phyloP scores from a whole-genome alignment of 2,797 vertebrate species.

The Gouania willdenowi region DNA sequence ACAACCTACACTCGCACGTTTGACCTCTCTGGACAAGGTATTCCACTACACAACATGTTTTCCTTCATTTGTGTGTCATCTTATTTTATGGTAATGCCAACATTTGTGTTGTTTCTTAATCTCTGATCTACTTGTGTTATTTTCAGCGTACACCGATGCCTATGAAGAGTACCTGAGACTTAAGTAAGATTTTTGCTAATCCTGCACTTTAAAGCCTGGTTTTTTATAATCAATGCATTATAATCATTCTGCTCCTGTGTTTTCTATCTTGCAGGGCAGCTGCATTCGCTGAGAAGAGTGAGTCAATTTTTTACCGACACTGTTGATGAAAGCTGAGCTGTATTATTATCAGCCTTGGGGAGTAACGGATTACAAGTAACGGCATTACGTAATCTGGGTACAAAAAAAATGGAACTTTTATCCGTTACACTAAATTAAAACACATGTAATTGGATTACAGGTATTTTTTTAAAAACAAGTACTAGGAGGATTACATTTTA shows the following conservation, averaged over 20 bases:
- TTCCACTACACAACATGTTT: neutral
- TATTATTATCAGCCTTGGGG: too few species aligned
- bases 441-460: too few species aligned
- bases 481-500: too few species aligned
- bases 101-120: neutral
- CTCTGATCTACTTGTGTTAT: too few species aligned
- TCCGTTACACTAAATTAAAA: too few species aligned
- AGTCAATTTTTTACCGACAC: too few species aligned
- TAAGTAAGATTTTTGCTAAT: constrained; percentile 78
- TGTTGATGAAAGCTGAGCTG: too few species aligned
- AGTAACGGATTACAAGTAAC: too few species aligned
- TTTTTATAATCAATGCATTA: neutral
- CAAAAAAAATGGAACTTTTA: too few species aligned
- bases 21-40: constrained; percentile 96
- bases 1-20: constrained; percentile 81
- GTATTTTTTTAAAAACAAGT: too few species aligned
- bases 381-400: too few species aligned
- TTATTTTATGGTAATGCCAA: neutral
- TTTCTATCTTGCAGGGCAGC: constrained; percentile 76
- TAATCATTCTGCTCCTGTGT: neutral
- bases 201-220: too few species aligned
- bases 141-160: constrained; percentile 89
- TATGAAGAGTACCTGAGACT: constrained; percentile 90
- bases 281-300: constrained; percentile 97
- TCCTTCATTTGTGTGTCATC: neutral